Percentiles rank a stretch among this genome's conserved stretches.
Conservation (phyloP, 2,113 vertebrate genomes). For the Tauraco erythrolophus region DNA sequence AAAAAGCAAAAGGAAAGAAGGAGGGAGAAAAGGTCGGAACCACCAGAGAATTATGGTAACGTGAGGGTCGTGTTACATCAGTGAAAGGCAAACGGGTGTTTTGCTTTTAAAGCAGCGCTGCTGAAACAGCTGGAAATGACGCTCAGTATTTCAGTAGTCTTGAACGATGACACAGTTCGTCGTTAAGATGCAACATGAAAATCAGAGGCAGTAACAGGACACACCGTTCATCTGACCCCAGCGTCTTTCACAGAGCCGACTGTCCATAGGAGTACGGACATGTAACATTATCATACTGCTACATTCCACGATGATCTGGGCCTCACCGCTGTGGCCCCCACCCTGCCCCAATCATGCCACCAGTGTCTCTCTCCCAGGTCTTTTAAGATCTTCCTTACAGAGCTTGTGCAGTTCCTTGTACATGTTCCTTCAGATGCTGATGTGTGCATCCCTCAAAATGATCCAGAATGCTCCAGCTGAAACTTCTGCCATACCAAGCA, state of each 20-base stretch:
- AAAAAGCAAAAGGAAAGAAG: background rate
- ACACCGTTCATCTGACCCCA: background rate
- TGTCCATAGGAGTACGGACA: fast-evolving
- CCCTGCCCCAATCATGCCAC: background rate
- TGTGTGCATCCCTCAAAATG: background rate
- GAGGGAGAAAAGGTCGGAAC: background rate
- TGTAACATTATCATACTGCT: background rate
- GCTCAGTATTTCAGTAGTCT: background rate
- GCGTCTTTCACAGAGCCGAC: background rate
- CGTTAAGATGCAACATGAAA: background rate
- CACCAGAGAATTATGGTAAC: background rate
- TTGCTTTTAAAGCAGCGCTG: background rate
- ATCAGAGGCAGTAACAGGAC: background rate
- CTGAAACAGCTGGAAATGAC: background rate
- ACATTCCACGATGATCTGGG: background rate
- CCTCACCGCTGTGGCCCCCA: background rate
- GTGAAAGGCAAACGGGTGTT: background rate
- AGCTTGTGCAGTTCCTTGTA: background rate
- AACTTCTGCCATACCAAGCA: background rate
- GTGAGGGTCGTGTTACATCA: fast-evolving
- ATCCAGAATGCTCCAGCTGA: background rate
- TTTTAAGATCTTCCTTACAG: background rate
- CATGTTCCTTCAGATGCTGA: background rate
- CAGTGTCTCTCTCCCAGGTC: background rate
- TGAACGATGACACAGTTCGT: fast-evolving